Base-by-base conservation (phyloP, 2,113 vertebrate species). In the Coptodon rendalli region DNA sequence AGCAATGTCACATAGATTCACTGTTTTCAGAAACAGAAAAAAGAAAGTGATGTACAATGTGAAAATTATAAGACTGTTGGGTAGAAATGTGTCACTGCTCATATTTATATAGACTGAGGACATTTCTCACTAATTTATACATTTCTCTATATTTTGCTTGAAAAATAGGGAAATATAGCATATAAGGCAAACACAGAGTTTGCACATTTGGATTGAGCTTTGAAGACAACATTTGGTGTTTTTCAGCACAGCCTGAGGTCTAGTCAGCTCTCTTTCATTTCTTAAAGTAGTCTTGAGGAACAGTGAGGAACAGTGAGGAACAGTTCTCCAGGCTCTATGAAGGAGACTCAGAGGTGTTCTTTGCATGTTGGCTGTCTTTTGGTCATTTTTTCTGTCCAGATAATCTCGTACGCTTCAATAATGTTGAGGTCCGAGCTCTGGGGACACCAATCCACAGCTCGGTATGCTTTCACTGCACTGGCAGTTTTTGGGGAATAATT, bases 261-360 rank as follows among this genome's bases (percentile, higher is more conserved):
- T 34, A 1, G 31, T 29, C 3, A 63, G 2, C 59, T 63, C 6
- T 63, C 59, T 63, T 63, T 36, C 16, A 63, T 1, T 36, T 63
- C 56, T 29, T 57, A 57, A 57, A 57, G 24, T 57, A 3, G 56
- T 57, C 24, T 9, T 16, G 54, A 57, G 24, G 12, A 57, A 29
- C 27, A 22, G 22, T 1, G 0, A 53, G 5, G 4, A n/a, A n/a
- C 17, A 11, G 53, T 4, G 0, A 56, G 53, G 54, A 57, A 59
- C 7, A 36, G 31, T 36, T 63, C 59, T 63, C 59, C 31, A 36
- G 31, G 17, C 17, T 36, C 9, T n/a, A 0, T 34, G 9, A 7
- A 7, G 31, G 59, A 3, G 6, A 0, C 36, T 63, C 29, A 19
- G 16, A 63, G 16, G 9, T 19, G 2, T 63, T 0, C 9, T 63